phyloP scores from a whole-genome alignment of 2,113 vertebrate species.

The Mobula hypostoma region DNA sequence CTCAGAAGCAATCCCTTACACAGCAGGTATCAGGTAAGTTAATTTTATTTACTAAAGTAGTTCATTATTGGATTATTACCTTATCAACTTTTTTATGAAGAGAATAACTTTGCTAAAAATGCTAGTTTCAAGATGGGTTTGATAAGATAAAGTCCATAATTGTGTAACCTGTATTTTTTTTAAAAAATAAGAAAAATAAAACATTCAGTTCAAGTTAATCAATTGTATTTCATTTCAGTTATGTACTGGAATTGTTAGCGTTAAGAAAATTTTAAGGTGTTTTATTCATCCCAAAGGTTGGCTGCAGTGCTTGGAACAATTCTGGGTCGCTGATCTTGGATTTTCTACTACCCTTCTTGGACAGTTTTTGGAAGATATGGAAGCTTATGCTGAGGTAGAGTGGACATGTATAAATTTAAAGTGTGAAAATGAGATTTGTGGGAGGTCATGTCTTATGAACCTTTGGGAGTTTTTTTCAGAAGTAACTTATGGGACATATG shows the following conservation, averaged over 20 bases:
- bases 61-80: too few relatives aligned
- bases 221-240: background rate
- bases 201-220: background rate
- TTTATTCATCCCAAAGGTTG: conserved; percentile 63
- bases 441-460: too few relatives aligned
- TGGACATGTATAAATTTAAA: background rate
- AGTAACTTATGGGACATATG: too few relatives aligned
- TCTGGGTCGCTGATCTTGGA: conserved; percentile 95
- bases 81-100: too few relatives aligned
- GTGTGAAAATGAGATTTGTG: background rate
- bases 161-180: background rate
- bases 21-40: conserved; percentile 87
- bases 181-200: background rate
- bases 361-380: conserved; percentile 98
- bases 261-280: background rate
- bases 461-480: too few relatives aligned
- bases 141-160: background rate
- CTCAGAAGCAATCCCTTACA: conserved; percentile 85
- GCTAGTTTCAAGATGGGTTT: background rate
- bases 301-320: conserved; percentile 95
- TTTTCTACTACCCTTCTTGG: conserved; percentile 95
- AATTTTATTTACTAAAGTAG: background rate
- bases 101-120: background rate
- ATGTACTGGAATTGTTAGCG: background rate
- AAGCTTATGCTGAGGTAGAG: conserved; percentile 90